Evolutionary conservation across 1,140 invertebrate genomes (phyloP), one percentile per base, ranked within the genome.

Genomic region (Saccostrea cuccullata): DNA sequence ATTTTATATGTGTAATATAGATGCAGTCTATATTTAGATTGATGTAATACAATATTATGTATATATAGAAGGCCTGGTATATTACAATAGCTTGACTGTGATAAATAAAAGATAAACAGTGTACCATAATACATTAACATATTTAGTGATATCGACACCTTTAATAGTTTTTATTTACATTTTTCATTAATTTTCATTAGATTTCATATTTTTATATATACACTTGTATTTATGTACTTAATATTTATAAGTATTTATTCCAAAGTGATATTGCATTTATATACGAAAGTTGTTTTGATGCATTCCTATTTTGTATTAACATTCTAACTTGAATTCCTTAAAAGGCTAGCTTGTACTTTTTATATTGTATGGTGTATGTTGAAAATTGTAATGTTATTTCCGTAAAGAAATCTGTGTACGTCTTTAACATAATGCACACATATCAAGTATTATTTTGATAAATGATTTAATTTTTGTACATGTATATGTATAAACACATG

Each of bases 201-300:
- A 36, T 36, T 30, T 77, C 30, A 77, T 77, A 15, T 77, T 30
- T 77, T 40, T 77, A 77, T 73, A 8, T 36, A 36, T 67, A n/a
- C 23, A 67, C 26, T 36, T 77, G 70, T 64, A 77, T 12, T 77
- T 77, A 30, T 12, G 60, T 67, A 30, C 30, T 3, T 23, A 60
- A 77, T 77, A 73, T 77, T 77, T 77, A 47, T 8, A 47, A 47
- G 47, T 47, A 30, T 30, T 77, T 12, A 15, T 77, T 77, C 70
- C 13, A 77, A 30, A 30, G 26, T 77, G 70, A 77, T 30, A 36
- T 26, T 77, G 23, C 70, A 77, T 77, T 30, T 73, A 77, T 77
- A 13, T 77, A 36, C 30, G 2, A 64, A 64, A n/a, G n/a, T 64
- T 64, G 58, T n/a, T 20, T n/a, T 64, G 15, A 64, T 20, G 15